A percentile compares a stretch with the other conserved stretches of the same genome.
These are phyloP conservation scores for Macaria notata DNA, from an alignment of 2,888 invertebrate species.

Conservation along the genomic window DNA sequence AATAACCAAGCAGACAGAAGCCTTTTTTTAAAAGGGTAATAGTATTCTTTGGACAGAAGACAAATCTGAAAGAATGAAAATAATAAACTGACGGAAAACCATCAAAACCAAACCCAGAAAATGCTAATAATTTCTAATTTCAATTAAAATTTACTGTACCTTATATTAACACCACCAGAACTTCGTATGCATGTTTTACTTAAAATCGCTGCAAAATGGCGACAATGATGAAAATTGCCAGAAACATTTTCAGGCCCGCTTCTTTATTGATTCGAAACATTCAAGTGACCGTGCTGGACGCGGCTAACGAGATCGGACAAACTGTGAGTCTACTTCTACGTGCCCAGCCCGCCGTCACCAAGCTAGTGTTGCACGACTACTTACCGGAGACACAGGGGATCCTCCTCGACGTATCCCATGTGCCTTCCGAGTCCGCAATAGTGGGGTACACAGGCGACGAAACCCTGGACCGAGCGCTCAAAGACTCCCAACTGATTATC, in stretches of 20 bases:
- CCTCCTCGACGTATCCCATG: slow-evolving; percentile 70
- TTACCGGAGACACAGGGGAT: slow-evolving; percentile 61
- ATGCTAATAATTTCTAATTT: too few relatives aligned
- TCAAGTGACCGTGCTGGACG: slow-evolving; percentile 67
- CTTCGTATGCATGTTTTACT: too few relatives aligned
- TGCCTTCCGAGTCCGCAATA: slow-evolving; percentile 59
- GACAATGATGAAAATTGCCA: slow-evolving; percentile 5
- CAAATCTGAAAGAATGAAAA: too few relatives aligned
- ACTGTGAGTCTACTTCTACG: slow-evolving; percentile 81
- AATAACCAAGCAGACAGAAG: too few relatives aligned
- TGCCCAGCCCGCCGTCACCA: slow-evolving; percentile 80
- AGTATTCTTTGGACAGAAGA: too few relatives aligned
- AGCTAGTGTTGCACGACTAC: slow-evolving; percentile 82
- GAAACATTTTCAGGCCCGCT: slow-evolving; percentile 25
- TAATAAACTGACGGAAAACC: too few relatives aligned
- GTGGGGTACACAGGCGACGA: slow-evolving; percentile 55
- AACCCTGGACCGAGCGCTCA: slow-evolving; percentile 59
- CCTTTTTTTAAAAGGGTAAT: too few relatives aligned
- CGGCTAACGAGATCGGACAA: slow-evolving; percentile 77
- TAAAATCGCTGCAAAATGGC: too few relatives aligned
- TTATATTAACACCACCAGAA: too few relatives aligned
- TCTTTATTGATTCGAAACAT: slow-evolving; percentile 37
- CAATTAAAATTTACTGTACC: too few relatives aligned
- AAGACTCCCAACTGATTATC: slow-evolving; percentile 84
- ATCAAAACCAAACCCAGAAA: too few relatives aligned